A percentile compares a stretch with the other conserved stretches of the same genome.
Evolutionary conservation across 2,888 invertebrate species (phyloP).

Genomic region (Augochlorella aurata): DNA sequence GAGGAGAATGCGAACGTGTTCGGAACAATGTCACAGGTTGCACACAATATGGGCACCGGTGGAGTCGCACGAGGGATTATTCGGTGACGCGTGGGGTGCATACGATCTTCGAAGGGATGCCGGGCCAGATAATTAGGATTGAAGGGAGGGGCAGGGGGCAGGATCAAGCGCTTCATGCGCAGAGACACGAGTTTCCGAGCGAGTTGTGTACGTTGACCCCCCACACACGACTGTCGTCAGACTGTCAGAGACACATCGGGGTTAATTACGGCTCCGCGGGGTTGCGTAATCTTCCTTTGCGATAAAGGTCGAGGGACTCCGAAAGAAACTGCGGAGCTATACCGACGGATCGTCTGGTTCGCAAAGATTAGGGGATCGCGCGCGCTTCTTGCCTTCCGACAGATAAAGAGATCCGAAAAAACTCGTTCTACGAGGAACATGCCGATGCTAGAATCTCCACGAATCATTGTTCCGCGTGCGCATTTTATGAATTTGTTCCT

Average conservation of each 20-base stretch:
- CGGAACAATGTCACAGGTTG: constrained; percentile 65
- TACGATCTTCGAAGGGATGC: constrained; percentile 48
- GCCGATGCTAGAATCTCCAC: neutral
- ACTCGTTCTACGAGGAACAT: neutral
- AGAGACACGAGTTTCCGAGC: constrained; percentile 52
- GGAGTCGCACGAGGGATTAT: constrained; percentile 58
- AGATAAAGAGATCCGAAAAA: neutral
- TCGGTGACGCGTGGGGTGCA: constrained; percentile 50
- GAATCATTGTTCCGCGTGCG: no score
- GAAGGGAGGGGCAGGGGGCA: constrained; percentile 21
- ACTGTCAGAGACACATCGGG: constrained; percentile 48
- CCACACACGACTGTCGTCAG: constrained; percentile 43
- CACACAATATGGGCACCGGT: constrained; percentile 58
- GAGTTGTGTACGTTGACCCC: constrained; percentile 55
- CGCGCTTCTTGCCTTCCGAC: neutral
- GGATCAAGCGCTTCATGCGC: constrained; percentile 41
- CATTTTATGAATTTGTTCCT: no score
- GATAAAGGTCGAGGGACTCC: constrained; percentile 19
- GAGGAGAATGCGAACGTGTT: constrained; percentile 62
- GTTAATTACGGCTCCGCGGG: constrained; percentile 60
- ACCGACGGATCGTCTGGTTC: neutral
- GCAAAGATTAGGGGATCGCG: neutral
- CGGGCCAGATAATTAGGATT: constrained; percentile 53
- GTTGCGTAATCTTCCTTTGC: constrained; percentile 35
- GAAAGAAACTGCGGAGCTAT: constrained; percentile 23